A percentile compares a stretch with the other conserved stretches of the same genome.
Conservation (phyloP, 1,140 invertebrate species). For the Rhyzopertha dominica region DNA sequence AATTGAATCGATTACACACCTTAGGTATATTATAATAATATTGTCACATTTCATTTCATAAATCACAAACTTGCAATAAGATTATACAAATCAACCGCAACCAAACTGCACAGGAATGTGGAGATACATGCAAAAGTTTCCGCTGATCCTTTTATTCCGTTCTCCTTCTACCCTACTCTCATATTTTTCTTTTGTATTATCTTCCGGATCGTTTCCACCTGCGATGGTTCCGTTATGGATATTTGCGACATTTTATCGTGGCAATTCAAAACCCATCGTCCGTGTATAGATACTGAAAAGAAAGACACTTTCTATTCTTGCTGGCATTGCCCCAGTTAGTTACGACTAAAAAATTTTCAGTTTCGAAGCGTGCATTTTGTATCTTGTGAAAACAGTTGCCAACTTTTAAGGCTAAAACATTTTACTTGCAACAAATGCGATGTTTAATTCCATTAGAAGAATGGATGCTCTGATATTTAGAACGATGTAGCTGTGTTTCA, state of each 20-base stretch:
- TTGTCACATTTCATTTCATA: no score
- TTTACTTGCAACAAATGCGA: no score
- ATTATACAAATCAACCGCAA: conserved; percentile 6
- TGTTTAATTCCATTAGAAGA: no score
- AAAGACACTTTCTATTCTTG: conserved; percentile 5
- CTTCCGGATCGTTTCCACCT: conserved; percentile 45
- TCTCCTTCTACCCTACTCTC: conserved; percentile 23
- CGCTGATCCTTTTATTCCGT: conserved; percentile 14
- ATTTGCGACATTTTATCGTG: conserved; percentile 43
- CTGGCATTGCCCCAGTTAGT: conserved; percentile 3
- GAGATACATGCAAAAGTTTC: conserved; percentile 11
- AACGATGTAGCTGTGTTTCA: no score
- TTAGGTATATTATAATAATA: no score
- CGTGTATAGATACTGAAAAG: conserved; percentile 27
- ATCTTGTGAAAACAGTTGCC: no score
- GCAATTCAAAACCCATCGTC: conserved; percentile 43
- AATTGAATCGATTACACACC: no score
- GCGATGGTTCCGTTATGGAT: conserved; percentile 39
- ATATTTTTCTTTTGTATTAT: conserved; percentile 42
- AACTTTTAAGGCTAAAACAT: no score
- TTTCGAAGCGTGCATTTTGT: no score
- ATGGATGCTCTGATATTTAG: no score
- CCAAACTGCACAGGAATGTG: conserved; percentile 3
- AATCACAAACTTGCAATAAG: no score
- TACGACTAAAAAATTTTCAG: neutral